Percentiles rank a stretch among this genome's conserved stretches.
phyloP scores from a whole-genome alignment of 1,140 invertebrate species.

The Argopecten irradians region DNA sequence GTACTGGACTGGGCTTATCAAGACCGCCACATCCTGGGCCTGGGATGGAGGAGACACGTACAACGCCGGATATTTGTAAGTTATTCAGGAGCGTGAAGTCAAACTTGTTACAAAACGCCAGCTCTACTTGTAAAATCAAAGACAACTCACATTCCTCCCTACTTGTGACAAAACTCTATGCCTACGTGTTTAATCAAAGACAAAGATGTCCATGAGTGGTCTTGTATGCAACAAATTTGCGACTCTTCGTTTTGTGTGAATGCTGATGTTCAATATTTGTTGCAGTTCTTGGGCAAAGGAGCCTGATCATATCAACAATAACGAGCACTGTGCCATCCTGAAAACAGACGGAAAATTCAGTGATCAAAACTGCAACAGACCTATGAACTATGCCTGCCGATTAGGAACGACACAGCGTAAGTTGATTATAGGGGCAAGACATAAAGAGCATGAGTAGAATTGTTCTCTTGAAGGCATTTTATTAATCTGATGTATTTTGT shows the following conservation, averaged over 20 bases:
- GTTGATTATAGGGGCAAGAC: neutral
- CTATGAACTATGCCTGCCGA: slow-evolving; percentile 44
- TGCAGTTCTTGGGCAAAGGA: slow-evolving; percentile 42
- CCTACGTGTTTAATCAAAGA: too few relatives aligned
- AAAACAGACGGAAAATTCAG: slow-evolving; percentile 46
- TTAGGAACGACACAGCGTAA: neutral
- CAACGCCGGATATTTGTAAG: slow-evolving; percentile 37
- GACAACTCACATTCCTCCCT: too few relatives aligned
- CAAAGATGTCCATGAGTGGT: too few relatives aligned
- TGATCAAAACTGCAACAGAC: slow-evolving; percentile 46
- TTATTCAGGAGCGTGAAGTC: neutral
- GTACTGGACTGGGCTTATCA: slow-evolving; percentile 46
- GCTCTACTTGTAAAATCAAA: too few relatives aligned
- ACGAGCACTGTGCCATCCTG: slow-evolving; percentile 48
- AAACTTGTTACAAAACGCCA: too few relatives aligned
- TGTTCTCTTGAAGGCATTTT: too few relatives aligned
- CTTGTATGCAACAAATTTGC: neutral
- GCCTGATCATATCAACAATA: slow-evolving; percentile 41
- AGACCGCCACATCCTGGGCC: neutral
- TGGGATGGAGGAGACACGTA: slow-evolving; percentile 38
- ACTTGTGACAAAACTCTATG: too few relatives aligned
- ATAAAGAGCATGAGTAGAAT: too few relatives aligned
- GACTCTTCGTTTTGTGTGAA: neutral
- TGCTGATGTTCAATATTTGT: neutral
- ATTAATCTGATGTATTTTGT: too few relatives aligned